phyloP scores from a whole-genome alignment of 2,888 invertebrate genomes.

The Pocota personata region DNA sequence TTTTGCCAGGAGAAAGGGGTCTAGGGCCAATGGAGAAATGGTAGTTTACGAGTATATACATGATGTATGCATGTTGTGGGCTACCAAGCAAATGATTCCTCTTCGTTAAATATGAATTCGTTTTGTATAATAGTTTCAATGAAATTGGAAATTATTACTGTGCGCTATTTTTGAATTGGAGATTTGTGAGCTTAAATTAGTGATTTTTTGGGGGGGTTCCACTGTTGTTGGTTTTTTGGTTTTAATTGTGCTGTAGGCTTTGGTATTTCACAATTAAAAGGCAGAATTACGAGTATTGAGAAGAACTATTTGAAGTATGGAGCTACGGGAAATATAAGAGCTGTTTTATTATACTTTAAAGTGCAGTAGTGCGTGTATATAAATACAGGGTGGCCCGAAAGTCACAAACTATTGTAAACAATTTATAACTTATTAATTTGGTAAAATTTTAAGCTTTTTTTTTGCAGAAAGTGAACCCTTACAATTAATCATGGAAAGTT shows the following conservation, averaged over 20 bases:
- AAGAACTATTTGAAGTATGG: background rate
- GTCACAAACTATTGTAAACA: too few species aligned
- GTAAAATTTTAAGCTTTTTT: too few species aligned
- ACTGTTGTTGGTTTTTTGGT: background rate
- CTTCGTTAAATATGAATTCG: constrained; percentile 31
- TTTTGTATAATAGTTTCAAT: constrained; percentile 36
- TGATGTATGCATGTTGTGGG: constrained; percentile 27
- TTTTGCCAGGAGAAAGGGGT: background rate
- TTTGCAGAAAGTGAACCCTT: too few species aligned
- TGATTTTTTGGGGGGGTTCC: background rate
- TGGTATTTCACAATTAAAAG: background rate
- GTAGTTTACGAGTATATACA: background rate
- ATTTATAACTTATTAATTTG: too few species aligned
- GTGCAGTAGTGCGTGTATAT: too few species aligned
- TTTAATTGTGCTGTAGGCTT: background rate
- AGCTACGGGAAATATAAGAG: background rate
- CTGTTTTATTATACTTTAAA: too few species aligned
- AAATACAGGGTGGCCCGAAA: too few species aligned
- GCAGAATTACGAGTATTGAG: background rate
- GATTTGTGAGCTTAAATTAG: constrained; percentile 40
- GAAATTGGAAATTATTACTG: constrained; percentile 58
- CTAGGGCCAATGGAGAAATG: background rate
- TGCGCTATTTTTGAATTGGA: constrained; percentile 41
- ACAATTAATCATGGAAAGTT: too few species aligned
- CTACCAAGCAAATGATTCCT: constrained; percentile 45